Percentiles rank a stretch among this genome's conserved stretches.
Evolutionary conservation across 2,888 invertebrate genomes (phyloP).

Genomic region (Elegia similella): DNA sequence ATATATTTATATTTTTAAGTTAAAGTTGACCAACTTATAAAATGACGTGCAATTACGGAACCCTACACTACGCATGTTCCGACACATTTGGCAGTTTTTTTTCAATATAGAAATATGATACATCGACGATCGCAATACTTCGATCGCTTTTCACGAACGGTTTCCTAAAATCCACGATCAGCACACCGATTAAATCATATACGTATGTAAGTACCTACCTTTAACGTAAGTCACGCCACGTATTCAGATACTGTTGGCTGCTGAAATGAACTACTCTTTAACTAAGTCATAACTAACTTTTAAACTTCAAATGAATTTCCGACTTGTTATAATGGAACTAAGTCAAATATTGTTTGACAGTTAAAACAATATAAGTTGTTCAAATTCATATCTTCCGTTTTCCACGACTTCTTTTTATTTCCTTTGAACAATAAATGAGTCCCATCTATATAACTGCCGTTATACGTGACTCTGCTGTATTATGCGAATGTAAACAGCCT

Average conservation of each 20-base stretch:
- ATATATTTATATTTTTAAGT: too few species aligned
- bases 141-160: neutral
- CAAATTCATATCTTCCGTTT: conserved; percentile 40
- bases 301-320: conserved; percentile 12
- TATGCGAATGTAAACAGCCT: conserved; percentile 53
- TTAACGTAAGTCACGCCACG: too few species aligned
- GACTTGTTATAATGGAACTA: neutral
- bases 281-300: conserved; percentile 33
- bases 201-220: conserved; percentile 30
- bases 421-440: conserved; percentile 71
- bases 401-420: conserved; percentile 65
- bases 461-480: conserved; percentile 55
- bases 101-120: too few species aligned
- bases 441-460: conserved; percentile 58
- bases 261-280: conserved; percentile 56
- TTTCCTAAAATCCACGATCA: conserved; percentile 22
- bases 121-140: too few species aligned
- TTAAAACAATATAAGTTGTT: conserved; percentile 30
- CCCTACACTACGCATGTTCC: too few species aligned
- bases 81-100: too few species aligned
- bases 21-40: too few species aligned
- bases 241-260: conserved; percentile 57
- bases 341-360: neutral
- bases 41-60: too few species aligned
- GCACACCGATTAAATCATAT: conserved; percentile 52